A percentile compares a stretch with the other conserved stretches of the same genome.
Conservation (phyloP, 2,113 vertebrate genomes). For the Pycnonotus jocosus region DNA sequence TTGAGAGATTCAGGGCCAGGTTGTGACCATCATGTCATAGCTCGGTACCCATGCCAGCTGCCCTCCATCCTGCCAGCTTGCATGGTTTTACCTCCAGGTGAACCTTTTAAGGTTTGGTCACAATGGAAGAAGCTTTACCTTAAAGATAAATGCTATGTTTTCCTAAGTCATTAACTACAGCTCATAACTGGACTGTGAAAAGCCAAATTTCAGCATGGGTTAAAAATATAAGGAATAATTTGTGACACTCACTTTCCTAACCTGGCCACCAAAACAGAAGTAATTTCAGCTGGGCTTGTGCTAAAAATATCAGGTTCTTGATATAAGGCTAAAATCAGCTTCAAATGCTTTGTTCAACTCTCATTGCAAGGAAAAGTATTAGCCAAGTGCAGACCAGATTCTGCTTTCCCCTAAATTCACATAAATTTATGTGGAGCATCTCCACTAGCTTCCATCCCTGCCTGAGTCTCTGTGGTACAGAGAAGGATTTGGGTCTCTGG, state of each 20-base stretch:
- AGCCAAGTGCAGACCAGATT: neutral
- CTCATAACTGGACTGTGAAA: neutral
- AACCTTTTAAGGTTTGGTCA: neutral
- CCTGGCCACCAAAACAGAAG: neutral
- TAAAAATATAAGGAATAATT: neutral
- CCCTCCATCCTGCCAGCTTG: neutral
- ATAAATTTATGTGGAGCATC: neutral
- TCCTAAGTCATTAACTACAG: neutral
- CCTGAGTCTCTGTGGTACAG: neutral
- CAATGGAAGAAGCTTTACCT: neutral
- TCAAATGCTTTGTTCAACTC: neutral
- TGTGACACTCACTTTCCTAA: neutral
- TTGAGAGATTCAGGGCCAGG: neutral
- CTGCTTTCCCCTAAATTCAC: neutral
- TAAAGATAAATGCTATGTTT: neutral
- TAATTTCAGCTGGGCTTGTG: neutral
- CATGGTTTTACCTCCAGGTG: rapidly evolving
- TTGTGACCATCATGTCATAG: neutral
- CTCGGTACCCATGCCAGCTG: neutral
- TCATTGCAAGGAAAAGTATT: neutral
- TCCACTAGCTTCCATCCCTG: neutral
- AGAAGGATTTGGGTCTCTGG: neutral
- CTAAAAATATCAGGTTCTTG: neutral
- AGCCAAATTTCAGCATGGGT: neutral
- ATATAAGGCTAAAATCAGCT: neutral